Evolutionary conservation across 2,888 invertebrate species (phyloP).

Genomic region (Acanthosepion pharaonis): DNA sequence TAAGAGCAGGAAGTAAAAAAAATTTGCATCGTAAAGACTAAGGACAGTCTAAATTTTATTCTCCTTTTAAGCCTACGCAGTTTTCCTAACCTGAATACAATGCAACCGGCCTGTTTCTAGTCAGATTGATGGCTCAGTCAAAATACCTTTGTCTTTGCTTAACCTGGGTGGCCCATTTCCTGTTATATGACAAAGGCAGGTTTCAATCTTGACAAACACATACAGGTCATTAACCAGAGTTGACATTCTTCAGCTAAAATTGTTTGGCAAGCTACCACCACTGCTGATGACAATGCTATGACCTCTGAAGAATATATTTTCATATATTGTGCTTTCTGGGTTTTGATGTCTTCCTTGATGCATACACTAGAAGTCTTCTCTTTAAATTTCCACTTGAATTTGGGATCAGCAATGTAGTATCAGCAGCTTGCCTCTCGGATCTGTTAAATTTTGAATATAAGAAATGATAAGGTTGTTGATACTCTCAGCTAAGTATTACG

Average conservation of each 20-base stretch:
- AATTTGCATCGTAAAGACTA: background rate
- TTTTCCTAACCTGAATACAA: background rate
- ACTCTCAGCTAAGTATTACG: no score
- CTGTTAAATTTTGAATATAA: no score
- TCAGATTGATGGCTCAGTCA: background rate
- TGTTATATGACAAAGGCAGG: background rate
- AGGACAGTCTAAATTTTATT: background rate
- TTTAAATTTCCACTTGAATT: no score
- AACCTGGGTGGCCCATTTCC: slow-evolving; percentile 33
- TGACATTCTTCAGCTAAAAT: no score
- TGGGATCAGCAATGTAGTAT: no score
- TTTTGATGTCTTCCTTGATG: no score
- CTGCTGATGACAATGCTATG: background rate
- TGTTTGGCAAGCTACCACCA: background rate
- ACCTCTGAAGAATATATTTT: no score
- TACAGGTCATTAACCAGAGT: background rate
- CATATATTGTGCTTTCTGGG: no score
- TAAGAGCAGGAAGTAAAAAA: background rate
- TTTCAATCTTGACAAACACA: background rate
- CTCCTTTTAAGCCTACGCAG: background rate
- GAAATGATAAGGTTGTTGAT: no score
- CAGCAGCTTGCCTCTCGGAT: no score
- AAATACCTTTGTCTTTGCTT: background rate
- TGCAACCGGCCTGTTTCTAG: background rate
- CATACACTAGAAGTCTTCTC: no score